Conservation (phyloP, 1,140 invertebrate species). For the Augochlora pura region DNA sequence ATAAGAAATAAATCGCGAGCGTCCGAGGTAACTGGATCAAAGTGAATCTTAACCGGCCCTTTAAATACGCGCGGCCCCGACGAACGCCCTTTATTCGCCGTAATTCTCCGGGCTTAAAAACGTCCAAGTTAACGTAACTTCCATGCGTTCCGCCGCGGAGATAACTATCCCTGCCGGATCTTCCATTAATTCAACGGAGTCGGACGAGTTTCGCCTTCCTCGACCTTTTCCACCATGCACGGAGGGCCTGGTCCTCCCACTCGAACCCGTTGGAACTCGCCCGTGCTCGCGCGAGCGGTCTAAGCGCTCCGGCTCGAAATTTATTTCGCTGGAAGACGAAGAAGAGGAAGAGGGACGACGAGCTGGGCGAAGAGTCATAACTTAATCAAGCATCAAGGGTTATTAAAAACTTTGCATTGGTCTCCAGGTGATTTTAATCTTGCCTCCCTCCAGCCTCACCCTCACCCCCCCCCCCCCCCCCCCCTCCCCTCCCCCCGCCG, state of each 20-base stretch:
- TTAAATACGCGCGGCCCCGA: conserved; percentile 11
- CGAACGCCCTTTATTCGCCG: conserved; percentile 6
- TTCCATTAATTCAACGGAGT: conserved; percentile 60
- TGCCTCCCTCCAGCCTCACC: too few relatives aligned
- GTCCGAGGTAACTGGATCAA: not conserved
- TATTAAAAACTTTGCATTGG: conserved; percentile 76
- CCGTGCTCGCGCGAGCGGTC: conserved; percentile 24
- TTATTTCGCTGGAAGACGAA: conserved; percentile 56
- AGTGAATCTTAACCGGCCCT: not conserved
- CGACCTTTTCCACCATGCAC: too few relatives aligned
- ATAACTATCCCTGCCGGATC: conserved; percentile 53
- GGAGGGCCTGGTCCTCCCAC: conserved; percentile 16
- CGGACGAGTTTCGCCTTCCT: conserved; percentile 48
- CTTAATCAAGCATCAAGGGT: conserved; percentile 75
- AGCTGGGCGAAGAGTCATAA: conserved; percentile 61
- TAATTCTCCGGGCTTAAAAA: conserved; percentile 22
- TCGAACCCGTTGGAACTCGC: conserved; percentile 25
- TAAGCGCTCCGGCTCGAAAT: conserved; percentile 57
- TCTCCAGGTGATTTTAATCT: conserved; percentile 75
- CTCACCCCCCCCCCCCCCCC: not conserved
- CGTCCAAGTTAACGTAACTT: conserved; percentile 40
- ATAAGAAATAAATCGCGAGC: not conserved
- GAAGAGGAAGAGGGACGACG: conserved; percentile 32
- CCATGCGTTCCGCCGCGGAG: conserved; percentile 26
- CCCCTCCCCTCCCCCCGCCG: not conserved